Base-by-base conservation (phyloP, 2,888 invertebrate species). In the Athalia circularis region DNA sequence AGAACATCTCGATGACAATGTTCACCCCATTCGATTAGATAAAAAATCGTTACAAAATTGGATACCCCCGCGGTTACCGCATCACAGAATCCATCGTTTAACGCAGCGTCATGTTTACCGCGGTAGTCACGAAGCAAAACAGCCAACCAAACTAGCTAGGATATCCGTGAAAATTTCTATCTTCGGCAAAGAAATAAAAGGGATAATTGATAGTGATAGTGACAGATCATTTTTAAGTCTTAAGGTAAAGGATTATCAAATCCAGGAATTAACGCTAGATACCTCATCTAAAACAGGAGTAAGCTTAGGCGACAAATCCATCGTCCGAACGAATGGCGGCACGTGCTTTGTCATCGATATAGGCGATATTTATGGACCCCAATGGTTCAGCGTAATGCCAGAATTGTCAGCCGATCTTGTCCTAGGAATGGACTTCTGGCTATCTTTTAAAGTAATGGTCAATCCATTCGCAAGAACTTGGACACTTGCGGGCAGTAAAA, bases 391-490 rank as follows among this genome's bases (percentile, higher is more conserved):
- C 48, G 68, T 80, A 7, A 47, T 79, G 8, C 74, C 72, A 1
- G 68, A 64, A 4, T 52, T 72, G 52, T 80, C 79, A 5, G 13
- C 57, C 29, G 68, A 77, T 11, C n/a, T 81, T n/a, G 79, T 70
- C 15, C 65, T 79, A 11, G 78, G 77, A 7, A 79, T 81, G 79
- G 79, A 81, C 48, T 81, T 81, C 45, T 80, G 78, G 72, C 29
- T 77, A n/a, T 59, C 59, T n/a, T 80, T 80, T 61, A 77, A 79
- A 72, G 79, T 80, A 8, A 77, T 45, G 9, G 45, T 78, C 8
- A 74, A 81, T 29, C 77, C 78, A 2, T 47, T 54, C 3, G 68
- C 13, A 0, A 6, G 50, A 50, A 77, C 74, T 9, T 80, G 80
- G 80, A 62, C 70, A 11, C 57, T 81, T 11, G 59, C 61, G 4